phyloP scores from a whole-genome alignment of 2,888 invertebrate genomes.

The Lochmaea crataegi region DNA sequence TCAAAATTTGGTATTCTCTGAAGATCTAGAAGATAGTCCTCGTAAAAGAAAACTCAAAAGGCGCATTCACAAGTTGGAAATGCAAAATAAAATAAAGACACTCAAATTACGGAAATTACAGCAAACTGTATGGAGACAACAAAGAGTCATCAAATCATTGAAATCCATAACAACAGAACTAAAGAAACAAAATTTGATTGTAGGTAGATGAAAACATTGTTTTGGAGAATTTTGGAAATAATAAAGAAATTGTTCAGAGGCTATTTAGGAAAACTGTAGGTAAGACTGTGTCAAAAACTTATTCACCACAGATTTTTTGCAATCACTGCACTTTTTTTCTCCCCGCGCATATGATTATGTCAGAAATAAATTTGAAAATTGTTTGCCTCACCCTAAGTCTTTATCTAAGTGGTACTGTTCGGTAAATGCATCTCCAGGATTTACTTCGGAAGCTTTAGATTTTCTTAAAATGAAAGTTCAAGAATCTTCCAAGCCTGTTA shows the following conservation, averaged over 20 bases:
- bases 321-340: constrained; percentile 18
- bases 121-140: constrained; percentile 4
- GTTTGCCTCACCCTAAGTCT: too few species aligned
- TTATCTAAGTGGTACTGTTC: constrained; percentile 13
- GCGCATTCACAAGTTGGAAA: background rate
- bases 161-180: constrained; percentile 4
- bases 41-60: background rate
- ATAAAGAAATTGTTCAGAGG: background rate
- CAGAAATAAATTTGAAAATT: constrained; percentile 1
- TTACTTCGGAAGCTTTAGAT: constrained; percentile 10
- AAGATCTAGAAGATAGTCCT: background rate
- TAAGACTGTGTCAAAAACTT: constrained; percentile 4
- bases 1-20: background rate
- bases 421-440: constrained; percentile 8
- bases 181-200: background rate
- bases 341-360: constrained; percentile 17
- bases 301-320: background rate
- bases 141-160: constrained; percentile 3
- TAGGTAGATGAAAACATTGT: constrained; percentile 6
- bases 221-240: constrained; percentile 12
- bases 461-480: constrained; percentile 15
- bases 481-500: background rate
- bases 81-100: background rate
- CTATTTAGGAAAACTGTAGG: constrained; percentile 8
- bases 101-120: constrained; percentile 8